These are phyloP conservation scores for Prosapia bicincta DNA, from an alignment of 2,888 invertebrate species.

Conservation along the genomic window DNA sequence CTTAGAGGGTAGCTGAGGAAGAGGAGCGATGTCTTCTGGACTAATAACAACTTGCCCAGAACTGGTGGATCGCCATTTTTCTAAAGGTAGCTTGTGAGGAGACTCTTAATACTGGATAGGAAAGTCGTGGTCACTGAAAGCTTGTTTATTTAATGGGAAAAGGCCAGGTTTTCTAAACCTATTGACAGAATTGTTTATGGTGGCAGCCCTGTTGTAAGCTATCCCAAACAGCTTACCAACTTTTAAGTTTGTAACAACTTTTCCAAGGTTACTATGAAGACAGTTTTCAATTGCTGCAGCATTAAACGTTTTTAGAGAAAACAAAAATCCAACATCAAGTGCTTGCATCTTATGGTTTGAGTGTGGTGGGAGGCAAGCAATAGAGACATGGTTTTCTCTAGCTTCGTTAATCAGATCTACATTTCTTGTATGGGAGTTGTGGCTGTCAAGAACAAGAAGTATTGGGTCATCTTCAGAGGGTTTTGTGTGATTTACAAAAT, in stretches of 20 bases:
- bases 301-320: conserved; percentile 24
- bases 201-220: conserved; percentile 39
- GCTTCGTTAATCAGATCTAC: background rate
- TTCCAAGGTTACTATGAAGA: conserved; percentile 37
- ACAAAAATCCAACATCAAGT: conserved; percentile 9
- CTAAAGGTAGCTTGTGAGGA: background rate
- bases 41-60: background rate
- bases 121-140: conserved; percentile 31
- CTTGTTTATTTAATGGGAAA: conserved; percentile 38
- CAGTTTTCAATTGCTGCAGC: conserved; percentile 19
- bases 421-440: conserved; percentile 9
- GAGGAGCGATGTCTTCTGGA: background rate
- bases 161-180: conserved; percentile 39
- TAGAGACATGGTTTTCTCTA: conserved; percentile 12
- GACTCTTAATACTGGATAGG: background rate
- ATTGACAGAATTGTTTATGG: conserved; percentile 34
- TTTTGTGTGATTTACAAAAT: conserved; percentile 14
- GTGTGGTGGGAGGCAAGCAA: conserved; percentile 18
- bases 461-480: conserved; percentile 5
- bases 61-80: background rate
- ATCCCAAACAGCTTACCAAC: conserved; percentile 37
- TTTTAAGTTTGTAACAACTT: conserved; percentile 33
- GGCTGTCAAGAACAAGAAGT: conserved; percentile 7
- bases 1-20: conserved; percentile 5
- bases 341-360: conserved; percentile 17